Conservation (phyloP, 2,797 vertebrate species). For the Hippocampus kuda region DNA sequence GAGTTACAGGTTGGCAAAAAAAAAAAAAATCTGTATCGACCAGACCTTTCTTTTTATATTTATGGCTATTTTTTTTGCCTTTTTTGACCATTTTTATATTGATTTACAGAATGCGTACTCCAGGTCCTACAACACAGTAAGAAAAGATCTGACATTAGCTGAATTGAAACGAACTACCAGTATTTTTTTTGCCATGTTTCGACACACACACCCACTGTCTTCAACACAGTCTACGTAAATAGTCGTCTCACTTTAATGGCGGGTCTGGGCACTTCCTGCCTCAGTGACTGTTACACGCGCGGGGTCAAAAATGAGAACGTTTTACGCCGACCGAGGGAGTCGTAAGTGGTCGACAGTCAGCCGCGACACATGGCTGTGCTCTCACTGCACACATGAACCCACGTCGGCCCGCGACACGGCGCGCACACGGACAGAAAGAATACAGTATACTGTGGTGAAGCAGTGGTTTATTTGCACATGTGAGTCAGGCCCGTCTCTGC, state of each 20-base stretch:
- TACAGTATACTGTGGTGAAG: constrained; percentile 12
- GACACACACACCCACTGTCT: neutral
- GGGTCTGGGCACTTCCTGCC: neutral
- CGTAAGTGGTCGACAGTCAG: constrained; percentile 7
- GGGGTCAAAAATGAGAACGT: neutral
- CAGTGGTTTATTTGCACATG: constrained; percentile 55
- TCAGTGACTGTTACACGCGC: neutral
- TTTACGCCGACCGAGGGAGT: constrained; percentile 24
- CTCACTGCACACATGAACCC: neutral
- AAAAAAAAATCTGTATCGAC: too few species aligned
- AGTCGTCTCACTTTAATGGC: too few species aligned
- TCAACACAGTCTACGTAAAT: neutral
- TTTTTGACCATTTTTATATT: too few species aligned
- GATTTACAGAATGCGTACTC: too few species aligned
- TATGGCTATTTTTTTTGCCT: too few species aligned
- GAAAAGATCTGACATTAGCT: neutral
- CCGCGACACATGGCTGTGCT: neutral
- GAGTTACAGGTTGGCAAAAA: too few species aligned
- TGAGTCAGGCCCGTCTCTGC: constrained; percentile 5
- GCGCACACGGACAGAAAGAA: constrained; percentile 24
- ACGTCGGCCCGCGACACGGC: neutral
- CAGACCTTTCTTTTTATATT: too few species aligned
- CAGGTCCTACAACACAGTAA: neutral
- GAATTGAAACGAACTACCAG: neutral
- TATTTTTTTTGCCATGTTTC: neutral